Conservation (phyloP, 2,888 invertebrate genomes). For the Argynnis bischoffii region DNA sequence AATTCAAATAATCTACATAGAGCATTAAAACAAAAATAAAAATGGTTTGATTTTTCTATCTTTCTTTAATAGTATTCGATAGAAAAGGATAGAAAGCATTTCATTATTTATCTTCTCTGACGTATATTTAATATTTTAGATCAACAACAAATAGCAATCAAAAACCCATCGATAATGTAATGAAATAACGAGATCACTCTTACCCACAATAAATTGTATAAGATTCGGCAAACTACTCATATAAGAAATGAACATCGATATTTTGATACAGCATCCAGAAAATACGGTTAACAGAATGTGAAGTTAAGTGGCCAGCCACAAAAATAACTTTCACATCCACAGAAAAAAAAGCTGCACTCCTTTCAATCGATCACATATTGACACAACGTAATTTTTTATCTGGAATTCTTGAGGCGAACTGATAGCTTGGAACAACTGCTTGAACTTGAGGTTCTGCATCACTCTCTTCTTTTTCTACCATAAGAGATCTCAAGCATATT, state of each 20-base stretch:
- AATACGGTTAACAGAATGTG: background rate
- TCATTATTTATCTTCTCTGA: too few relatives aligned
- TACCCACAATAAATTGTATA: background rate
- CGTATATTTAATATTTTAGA: too few relatives aligned
- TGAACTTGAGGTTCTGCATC: conserved; percentile 66
- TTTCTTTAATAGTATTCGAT: too few relatives aligned
- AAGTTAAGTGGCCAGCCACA: conserved; percentile 14
- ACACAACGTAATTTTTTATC: conserved; percentile 90
- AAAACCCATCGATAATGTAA: background rate
- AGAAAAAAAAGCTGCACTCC: conserved; percentile 7
- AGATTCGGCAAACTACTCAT: too few relatives aligned
- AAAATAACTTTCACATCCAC: background rate
- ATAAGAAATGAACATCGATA: background rate
- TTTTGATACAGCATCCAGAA: background rate
- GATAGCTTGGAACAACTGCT: conserved; percentile 75
- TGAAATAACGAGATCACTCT: conserved; percentile 19
- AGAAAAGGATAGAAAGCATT: too few relatives aligned
- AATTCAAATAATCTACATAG: too few relatives aligned
- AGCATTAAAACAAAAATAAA: too few relatives aligned
- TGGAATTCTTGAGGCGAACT: conserved; percentile 87
- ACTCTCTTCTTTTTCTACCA: conserved; percentile 67
- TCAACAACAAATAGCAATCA: background rate
- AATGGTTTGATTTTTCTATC: too few relatives aligned
- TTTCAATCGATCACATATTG: conserved; percentile 84
- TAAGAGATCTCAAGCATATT: conserved; percentile 80